Conservation (phyloP, 1,140 invertebrate species). For the Antheraea pernyi region DNA sequence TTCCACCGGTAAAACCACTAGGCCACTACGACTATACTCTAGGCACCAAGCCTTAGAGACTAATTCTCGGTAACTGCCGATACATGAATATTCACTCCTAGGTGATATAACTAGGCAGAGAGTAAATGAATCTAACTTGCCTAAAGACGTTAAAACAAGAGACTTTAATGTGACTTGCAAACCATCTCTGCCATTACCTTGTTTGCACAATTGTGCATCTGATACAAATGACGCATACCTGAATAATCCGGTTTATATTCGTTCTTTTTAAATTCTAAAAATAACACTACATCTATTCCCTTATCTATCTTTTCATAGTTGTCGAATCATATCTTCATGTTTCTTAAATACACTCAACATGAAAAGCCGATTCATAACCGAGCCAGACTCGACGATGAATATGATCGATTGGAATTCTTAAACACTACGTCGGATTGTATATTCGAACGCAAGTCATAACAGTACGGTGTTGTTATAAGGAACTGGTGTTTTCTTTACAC, state of each 20-base stretch:
- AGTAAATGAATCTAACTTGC: too few species aligned
- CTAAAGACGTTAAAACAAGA: too few species aligned
- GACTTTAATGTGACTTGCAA: too few species aligned
- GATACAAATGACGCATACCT: neutral
- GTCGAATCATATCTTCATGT: neutral
- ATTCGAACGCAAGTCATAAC: neutral
- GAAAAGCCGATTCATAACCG: neutral
- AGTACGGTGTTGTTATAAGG: neutral
- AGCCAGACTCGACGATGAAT: neutral
- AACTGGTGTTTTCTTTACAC: neutral
- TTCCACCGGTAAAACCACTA: too few species aligned
- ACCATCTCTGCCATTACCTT: too few species aligned
- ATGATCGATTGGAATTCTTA: conserved; percentile 11
- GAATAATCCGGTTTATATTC: neutral
- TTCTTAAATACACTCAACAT: neutral
- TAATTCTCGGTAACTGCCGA: too few species aligned
- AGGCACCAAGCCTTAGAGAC: too few species aligned
- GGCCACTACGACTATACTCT: too few species aligned
- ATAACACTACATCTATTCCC: neutral
- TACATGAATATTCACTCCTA: too few species aligned
- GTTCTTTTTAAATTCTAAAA: neutral
- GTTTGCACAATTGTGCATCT: too few species aligned
- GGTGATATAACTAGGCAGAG: too few species aligned
- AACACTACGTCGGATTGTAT: conserved; percentile 8
- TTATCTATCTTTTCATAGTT: neutral